phyloP scores from a whole-genome alignment of 2,888 invertebrate species.

The Oxytorus armatus region DNA sequence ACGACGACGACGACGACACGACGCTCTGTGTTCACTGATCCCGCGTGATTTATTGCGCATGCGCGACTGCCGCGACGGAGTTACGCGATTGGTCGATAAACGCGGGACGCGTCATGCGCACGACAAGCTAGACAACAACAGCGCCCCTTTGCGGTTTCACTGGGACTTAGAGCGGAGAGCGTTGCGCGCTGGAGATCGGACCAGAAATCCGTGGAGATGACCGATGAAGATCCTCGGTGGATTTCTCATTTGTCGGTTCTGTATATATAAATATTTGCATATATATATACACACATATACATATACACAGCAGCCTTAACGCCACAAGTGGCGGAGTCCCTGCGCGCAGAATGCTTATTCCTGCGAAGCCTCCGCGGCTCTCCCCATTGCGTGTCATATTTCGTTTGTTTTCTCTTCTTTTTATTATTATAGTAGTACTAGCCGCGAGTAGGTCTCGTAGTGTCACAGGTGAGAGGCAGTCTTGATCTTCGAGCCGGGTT shows the following conservation, averaged over 20 bases:
- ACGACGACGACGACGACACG: constrained; percentile 33
- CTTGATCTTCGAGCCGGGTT: constrained; percentile 81
- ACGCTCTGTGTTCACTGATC: constrained; percentile 38
- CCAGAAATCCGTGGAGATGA: constrained; percentile 12
- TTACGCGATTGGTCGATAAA: constrained; percentile 29
- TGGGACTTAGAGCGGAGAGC: constrained; percentile 12
- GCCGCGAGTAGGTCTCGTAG: constrained; percentile 67
- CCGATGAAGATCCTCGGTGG: constrained; percentile 4
- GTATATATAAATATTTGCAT: constrained; percentile 35
- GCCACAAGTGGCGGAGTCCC: constrained; percentile 31
- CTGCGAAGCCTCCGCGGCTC: constrained; percentile 54
- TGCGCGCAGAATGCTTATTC: constrained; percentile 44
- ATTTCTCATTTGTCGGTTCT: constrained; percentile 15
- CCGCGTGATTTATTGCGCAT: constrained; percentile 39
- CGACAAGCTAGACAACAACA: constrained; percentile 25
- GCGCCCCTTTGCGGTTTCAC: not conserved
- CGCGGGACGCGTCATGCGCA: constrained; percentile 28
- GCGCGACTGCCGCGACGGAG: constrained; percentile 22
- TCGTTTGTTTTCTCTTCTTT: constrained; percentile 35
- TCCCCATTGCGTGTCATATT: constrained; percentile 28
- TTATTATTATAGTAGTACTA: constrained; percentile 61
- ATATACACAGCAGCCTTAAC: constrained; percentile 7
- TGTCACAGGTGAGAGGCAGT: constrained; percentile 79
- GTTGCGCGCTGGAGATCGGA: constrained; percentile 20
- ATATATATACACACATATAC: constrained; percentile 27